Conservation (phyloP, 1,140 invertebrate species). For the Caenorhabditis elegans region WBcel235 BX284605.5:13243501-13244000, state of each 20-base stretch:
- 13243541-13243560: too few relatives aligned
- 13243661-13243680: not conserved
- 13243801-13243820: not conserved
- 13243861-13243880: constrained; percentile 18
- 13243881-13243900: constrained; percentile 16
- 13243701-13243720: too few relatives aligned
- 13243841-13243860: not conserved
- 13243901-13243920: not conserved
- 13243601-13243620: too few relatives aligned
- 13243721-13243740: too few relatives aligned
- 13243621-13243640: too few relatives aligned
- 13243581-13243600: too few relatives aligned
- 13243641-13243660: too few relatives aligned
- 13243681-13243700: too few relatives aligned
- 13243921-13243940: not conserved
- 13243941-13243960: not conserved
- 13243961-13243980: constrained; percentile 33
- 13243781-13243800: not conserved
- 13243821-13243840: constrained; percentile 30
- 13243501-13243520: not conserved
- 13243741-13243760: too few relatives aligned
- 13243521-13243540: not conserved
- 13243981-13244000: not conserved
- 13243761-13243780: too few relatives aligned
- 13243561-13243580: too few relatives aligned